A percentile compares a stretch with the other conserved stretches of the same genome.
Evolutionary conservation across 92 coral and sea anemone genomes (phyloP).

Genomic region (Epizoanthus rinbou): DNA sequence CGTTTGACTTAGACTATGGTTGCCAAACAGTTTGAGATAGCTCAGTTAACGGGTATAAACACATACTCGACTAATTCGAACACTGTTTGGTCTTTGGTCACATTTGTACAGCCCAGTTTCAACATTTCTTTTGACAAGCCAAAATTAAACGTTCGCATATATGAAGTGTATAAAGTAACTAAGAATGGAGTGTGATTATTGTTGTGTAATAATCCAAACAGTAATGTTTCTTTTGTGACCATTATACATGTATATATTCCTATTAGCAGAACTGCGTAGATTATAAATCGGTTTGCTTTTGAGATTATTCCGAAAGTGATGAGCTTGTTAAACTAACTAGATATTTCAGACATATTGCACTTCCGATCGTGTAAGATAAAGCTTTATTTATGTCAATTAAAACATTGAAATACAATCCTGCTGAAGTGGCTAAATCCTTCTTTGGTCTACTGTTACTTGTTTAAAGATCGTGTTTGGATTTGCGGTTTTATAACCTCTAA

Average conservation of each 20-base stretch:
- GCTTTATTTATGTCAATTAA: constrained; percentile 38
- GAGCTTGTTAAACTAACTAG: neutral
- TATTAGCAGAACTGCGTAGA: neutral
- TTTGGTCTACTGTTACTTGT: neutral
- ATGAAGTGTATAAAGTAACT: constrained; percentile 12
- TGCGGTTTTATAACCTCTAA: neutral
- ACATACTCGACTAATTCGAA: neutral
- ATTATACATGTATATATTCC: neutral
- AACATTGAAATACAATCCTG: constrained; percentile 8
- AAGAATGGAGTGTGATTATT: neutral
- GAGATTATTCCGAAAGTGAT: neutral
- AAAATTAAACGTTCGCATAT: neutral
- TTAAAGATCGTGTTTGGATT: neutral
- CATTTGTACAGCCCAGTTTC: neutral
- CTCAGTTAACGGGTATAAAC: neutral
- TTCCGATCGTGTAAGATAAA: constrained; percentile 12
- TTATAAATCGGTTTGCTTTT: neutral
- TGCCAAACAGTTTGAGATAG: neutral
- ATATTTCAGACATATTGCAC: neutral
- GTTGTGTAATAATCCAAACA: neutral
- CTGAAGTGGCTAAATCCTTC: neutral
- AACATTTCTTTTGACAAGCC: neutral
- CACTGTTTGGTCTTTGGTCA: neutral
- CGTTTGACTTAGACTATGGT: neutral
- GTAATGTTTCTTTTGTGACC: neutral